Evolutionary conservation across 2,888 invertebrate species (phyloP).

Genomic region (Caenorhabditis imperialis): DNA sequence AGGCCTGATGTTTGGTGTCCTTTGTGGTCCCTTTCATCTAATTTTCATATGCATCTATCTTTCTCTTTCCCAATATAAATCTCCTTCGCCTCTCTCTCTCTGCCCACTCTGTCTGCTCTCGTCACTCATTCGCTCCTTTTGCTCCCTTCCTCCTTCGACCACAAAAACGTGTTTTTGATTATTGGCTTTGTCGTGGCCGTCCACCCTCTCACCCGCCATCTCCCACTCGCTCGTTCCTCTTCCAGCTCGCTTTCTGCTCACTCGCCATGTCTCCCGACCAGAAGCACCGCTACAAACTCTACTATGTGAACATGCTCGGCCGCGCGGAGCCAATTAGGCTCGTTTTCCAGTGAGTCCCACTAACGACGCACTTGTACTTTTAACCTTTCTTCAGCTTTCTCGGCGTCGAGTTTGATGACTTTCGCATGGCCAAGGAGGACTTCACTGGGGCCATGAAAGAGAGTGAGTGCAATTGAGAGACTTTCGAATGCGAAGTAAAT

Average conservation of each 20-base stretch:
- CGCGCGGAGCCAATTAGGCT: conserved; percentile 58
- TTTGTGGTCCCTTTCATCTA: neutral
- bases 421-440: conserved; percentile 42
- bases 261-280: conserved; percentile 31
- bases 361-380: neutral
- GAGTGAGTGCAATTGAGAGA: conserved; percentile 24
- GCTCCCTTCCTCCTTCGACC: conserved; percentile 3
- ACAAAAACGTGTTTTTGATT: conserved; percentile 48
- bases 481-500: neutral
- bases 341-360: conserved; percentile 35
- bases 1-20: conserved; percentile 11
- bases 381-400: conserved; percentile 29
- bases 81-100: conserved; percentile 7
- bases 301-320: conserved; percentile 42
- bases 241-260: conserved; percentile 13
- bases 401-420: conserved; percentile 53
- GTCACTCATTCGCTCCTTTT: conserved; percentile 1
- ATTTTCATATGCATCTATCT: conserved; percentile 5
- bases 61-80: conserved; percentile 12
- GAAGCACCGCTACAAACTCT: conserved; percentile 54
- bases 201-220: neutral
- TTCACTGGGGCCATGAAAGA: conserved; percentile 34
- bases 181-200: conserved; percentile 36
- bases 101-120: neutral
- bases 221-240: neutral